Percentiles rank a stretch among this genome's conserved stretches.
These are phyloP conservation scores for Cromileptes altivelis DNA, from an alignment of 2,113 vertebrate species.

Conservation along the genomic window DNA sequence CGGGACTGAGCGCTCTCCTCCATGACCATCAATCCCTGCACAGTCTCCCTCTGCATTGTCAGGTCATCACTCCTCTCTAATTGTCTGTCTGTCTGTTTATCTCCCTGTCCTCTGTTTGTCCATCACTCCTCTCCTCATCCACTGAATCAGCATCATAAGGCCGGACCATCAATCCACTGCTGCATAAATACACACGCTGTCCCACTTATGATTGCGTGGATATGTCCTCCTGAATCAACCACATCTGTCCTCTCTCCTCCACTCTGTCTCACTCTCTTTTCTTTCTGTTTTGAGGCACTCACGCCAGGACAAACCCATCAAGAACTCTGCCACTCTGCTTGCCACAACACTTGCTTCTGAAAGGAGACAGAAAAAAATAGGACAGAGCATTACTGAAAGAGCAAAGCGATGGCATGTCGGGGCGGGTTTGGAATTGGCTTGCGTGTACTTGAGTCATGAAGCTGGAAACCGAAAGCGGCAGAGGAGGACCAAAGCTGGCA, in stretches of 20 bases:
- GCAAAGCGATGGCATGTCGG: background rate
- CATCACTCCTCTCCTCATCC: constrained; percentile 20
- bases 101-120: constrained; percentile 15
- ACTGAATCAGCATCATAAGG: constrained; percentile 21
- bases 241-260: background rate
- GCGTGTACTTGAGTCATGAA: constrained; percentile 13
- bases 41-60: constrained; percentile 39
- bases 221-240: background rate
- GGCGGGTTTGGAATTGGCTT: constrained; percentile 26
- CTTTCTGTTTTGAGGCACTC: background rate
- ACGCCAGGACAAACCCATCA: constrained; percentile 1
- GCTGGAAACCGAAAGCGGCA: constrained; percentile 11
- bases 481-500: constrained; percentile 26
- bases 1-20: constrained; percentile 20
- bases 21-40: constrained; percentile 58
- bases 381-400: constrained; percentile 13
- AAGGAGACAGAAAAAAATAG: constrained; percentile 45
- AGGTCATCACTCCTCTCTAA: constrained; percentile 51
- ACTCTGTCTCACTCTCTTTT: background rate
- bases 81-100: constrained; percentile 50
- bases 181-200: constrained; percentile 13
- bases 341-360: constrained; percentile 15
- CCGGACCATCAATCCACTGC: constrained; percentile 4
- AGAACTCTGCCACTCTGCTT: background rate
- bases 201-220: background rate